Percentiles rank a stretch among this genome's conserved stretches.
Conservation (phyloP, 2,888 invertebrate species). For the Habrosyne pyritoides region DNA sequence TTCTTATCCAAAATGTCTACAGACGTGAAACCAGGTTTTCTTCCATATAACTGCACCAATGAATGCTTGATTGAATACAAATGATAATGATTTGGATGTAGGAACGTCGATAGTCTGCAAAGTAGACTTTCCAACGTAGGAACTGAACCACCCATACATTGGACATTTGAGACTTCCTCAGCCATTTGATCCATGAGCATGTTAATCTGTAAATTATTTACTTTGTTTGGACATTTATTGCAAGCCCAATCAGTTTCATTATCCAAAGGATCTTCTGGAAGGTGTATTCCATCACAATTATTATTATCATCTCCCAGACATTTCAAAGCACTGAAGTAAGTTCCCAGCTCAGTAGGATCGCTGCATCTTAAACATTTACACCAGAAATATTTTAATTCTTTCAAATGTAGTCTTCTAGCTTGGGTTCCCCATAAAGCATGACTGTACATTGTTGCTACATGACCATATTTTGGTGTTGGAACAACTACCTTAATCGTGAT, state of each 20-base stretch:
- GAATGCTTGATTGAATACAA: slow-evolving; percentile 92
- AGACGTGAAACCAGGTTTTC: slow-evolving; percentile 85
- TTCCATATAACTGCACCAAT: slow-evolving; percentile 90
- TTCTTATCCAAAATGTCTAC: slow-evolving; percentile 86
- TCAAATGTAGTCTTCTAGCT: slow-evolving; percentile 89
- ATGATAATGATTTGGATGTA: slow-evolving; percentile 94
- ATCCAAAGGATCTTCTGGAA: slow-evolving; percentile 88
- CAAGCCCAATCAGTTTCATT: slow-evolving; percentile 91
- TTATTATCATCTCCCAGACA: slow-evolving; percentile 85
- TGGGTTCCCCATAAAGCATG: slow-evolving; percentile 95
- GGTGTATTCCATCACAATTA: slow-evolving; percentile 87
- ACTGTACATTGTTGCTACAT: slow-evolving; percentile 93
- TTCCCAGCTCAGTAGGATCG: slow-evolving; percentile 92
- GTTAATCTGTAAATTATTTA: slow-evolving; percentile 86
- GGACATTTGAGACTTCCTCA: slow-evolving; percentile 88
- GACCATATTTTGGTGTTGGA: slow-evolving; percentile 87
- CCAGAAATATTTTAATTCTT: slow-evolving; percentile 90
- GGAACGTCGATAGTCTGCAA: slow-evolving; percentile 87
- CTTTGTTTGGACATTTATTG: slow-evolving; percentile 85
- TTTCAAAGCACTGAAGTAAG: slow-evolving; percentile 87
- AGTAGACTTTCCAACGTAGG: slow-evolving; percentile 86
- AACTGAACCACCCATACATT: slow-evolving; percentile 84
- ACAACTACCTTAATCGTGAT: slow-evolving; percentile 87
- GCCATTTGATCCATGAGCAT: slow-evolving; percentile 88
- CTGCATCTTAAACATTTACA: slow-evolving; percentile 89